A percentile compares a stretch with the other conserved stretches of the same genome.
These are phyloP conservation scores for Apostichopus californicus DNA, from an alignment of 35 echinoderm and acorn worm genomes.

Conservation along the genomic window DNA sequence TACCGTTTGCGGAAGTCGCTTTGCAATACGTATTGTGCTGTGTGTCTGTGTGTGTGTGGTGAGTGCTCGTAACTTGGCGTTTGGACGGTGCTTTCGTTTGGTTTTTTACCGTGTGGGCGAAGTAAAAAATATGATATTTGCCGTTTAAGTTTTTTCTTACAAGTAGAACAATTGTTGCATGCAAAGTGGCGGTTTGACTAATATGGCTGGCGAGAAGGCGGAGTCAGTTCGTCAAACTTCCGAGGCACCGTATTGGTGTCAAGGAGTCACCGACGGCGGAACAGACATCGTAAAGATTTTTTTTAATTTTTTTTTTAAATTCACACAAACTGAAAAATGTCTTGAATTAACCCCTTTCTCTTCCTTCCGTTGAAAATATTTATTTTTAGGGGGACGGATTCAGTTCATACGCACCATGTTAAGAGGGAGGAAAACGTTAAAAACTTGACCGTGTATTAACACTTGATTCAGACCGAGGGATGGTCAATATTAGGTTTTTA, in stretches of 20 bases:
- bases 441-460: too few relatives aligned
- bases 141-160: background rate
- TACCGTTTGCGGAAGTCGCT: slow-evolving; percentile 17
- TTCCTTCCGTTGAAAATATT: too few relatives aligned
- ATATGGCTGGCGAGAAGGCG: background rate
- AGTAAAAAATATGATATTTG: background rate
- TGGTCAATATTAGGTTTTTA: too few relatives aligned
- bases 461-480: too few relatives aligned
- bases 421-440: too few relatives aligned
- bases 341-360: too few relatives aligned
- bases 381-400: too few relatives aligned
- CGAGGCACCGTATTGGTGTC: slow-evolving; percentile 32
- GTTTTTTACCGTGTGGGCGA: background rate
- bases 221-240: slow-evolving; percentile 13
- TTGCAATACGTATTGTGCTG: background rate
- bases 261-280: background rate
- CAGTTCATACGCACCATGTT: too few relatives aligned
- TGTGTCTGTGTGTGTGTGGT: background rate
- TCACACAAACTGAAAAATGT: too few relatives aligned
- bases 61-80: background rate
- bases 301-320: too few relatives aligned
- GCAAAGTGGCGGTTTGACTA: background rate
- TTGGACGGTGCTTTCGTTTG: background rate
- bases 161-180: background rate
- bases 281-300: too few relatives aligned